These are phyloP conservation scores for Lysiphlebus fabarum DNA, from an alignment of 1,140 invertebrate genomes.

Conservation along the genomic window DNA sequence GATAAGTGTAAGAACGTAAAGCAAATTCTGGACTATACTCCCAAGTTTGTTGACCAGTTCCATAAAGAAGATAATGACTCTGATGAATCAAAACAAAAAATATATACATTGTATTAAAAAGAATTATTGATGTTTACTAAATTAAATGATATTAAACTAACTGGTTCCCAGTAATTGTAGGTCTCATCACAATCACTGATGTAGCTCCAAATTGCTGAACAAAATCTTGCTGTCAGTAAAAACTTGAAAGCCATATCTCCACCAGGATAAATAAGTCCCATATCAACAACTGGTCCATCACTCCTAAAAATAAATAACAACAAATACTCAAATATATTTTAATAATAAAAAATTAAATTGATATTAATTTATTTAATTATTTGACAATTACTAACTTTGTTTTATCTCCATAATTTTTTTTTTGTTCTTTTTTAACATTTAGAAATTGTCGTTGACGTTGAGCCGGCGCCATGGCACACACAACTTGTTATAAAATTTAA, in stretches of 20 bases:
- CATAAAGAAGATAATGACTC: slow-evolving; percentile 80
- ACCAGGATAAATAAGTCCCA: slow-evolving; percentile 65
- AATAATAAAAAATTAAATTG: background rate
- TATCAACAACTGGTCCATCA: slow-evolving; percentile 30
- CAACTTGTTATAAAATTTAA: too few relatives aligned
- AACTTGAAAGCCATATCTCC: slow-evolving; percentile 83
- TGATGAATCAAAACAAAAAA: slow-evolving; percentile 53
- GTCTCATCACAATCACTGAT: slow-evolving; percentile 99
- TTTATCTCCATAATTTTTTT: slow-evolving; percentile 32
- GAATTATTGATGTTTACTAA: background rate
- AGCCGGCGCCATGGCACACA: slow-evolving; percentile 36
- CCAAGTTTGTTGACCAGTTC: slow-evolving; percentile 96
- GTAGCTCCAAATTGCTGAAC: slow-evolving; percentile 88
- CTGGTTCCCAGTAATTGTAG: slow-evolving; percentile 99
- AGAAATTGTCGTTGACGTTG: slow-evolving; percentile 36
- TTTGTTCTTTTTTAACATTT: slow-evolving; percentile 34
- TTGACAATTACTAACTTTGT: slow-evolving; percentile 28
- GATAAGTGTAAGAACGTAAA: slow-evolving; percentile 88
- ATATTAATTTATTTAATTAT: background rate
- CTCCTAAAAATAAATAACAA: slow-evolving; percentile 29
- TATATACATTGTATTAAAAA: too few relatives aligned
- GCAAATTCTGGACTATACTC: slow-evolving; percentile 96
- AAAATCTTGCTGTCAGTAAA: slow-evolving; percentile 78
- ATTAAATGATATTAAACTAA: slow-evolving; percentile 43
- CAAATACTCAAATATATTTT: too few relatives aligned